Evolutionary conservation across 2,888 invertebrate genomes (phyloP).

Genomic region (Epirrhoe tristata): DNA sequence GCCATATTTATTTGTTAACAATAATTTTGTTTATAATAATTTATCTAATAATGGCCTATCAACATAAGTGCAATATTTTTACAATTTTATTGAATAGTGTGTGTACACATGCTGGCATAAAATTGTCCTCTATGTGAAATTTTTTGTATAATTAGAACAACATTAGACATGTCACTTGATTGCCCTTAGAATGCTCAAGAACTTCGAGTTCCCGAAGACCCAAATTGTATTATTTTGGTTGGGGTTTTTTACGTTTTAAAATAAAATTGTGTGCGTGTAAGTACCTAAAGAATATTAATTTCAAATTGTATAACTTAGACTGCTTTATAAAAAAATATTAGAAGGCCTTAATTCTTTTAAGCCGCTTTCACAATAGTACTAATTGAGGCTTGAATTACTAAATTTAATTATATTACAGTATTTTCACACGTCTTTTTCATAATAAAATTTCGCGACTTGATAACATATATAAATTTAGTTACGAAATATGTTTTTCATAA

Average conservation of each 20-base stretch:
- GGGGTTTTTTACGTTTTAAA: neutral
- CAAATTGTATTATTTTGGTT: neutral
- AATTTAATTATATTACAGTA: slow-evolving; percentile 28
- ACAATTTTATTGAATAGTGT: slow-evolving; percentile 31
- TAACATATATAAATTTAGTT: too few relatives aligned
- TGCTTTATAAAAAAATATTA: slow-evolving; percentile 5
- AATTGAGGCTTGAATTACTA: slow-evolving; percentile 34
- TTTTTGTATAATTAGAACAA: neutral
- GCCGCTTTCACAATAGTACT: slow-evolving; percentile 13
- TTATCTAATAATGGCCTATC: slow-evolving; percentile 55
- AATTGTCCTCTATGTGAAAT: slow-evolving; percentile 37
- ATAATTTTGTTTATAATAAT: slow-evolving; percentile 49
- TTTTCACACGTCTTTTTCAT: slow-evolving; percentile 27
- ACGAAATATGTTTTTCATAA: neutral
- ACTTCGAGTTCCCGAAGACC: neutral
- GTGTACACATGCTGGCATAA: slow-evolving; percentile 55
- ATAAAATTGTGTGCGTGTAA: neutral
- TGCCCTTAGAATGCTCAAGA: neutral
- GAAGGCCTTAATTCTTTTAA: neutral
- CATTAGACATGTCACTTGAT: neutral
- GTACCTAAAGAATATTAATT: neutral
- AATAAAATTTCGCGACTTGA: too few relatives aligned
- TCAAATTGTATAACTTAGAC: slow-evolving; percentile 5
- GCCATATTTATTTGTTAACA: slow-evolving; percentile 50
- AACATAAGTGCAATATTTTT: slow-evolving; percentile 61